Conservation (phyloP, 2,888 invertebrate genomes). For the Beris chalybata region DNA sequence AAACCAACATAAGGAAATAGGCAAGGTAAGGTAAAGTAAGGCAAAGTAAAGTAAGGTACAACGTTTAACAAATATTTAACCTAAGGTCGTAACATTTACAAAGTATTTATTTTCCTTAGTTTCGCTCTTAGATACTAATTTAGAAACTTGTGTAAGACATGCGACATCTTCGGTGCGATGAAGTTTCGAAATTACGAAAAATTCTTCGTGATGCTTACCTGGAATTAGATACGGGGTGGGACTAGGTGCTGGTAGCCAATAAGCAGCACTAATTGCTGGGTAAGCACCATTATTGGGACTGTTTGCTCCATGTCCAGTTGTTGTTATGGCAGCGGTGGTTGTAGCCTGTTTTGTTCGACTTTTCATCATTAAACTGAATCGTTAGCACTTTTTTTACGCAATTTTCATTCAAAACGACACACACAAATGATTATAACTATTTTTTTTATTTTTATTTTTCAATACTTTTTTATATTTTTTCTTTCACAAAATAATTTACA, state of each 20-base stretch:
- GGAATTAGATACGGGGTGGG: slow-evolving; percentile 81
- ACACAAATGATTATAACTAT: not conserved
- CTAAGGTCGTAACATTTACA: too few relatives aligned
- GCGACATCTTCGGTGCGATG: too few relatives aligned
- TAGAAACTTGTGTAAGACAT: too few relatives aligned
- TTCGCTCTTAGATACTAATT: too few relatives aligned
- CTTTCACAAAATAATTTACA: not conserved
- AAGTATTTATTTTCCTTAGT: too few relatives aligned
- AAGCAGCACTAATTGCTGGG: slow-evolving; percentile 80
- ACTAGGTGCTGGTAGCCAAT: slow-evolving; percentile 81
- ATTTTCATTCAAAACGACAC: not conserved
- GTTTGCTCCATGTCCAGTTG: slow-evolving; percentile 3
- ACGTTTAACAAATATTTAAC: too few relatives aligned
- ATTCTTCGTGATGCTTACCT: slow-evolving; percentile 61
- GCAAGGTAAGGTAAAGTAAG: too few relatives aligned
- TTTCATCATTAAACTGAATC: slow-evolving; percentile 42
- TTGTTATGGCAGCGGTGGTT: slow-evolving; percentile 14
- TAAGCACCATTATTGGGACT: slow-evolving; percentile 57
- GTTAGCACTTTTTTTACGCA: slow-evolving; percentile 17
- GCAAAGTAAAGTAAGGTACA: too few relatives aligned
- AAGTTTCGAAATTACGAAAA: too few relatives aligned
- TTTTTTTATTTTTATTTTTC: slow-evolving; percentile 5
- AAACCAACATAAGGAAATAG: too few relatives aligned
- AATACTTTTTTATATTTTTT: not conserved
- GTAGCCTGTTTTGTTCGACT: slow-evolving; percentile 42